These are phyloP conservation scores for Lasioglossum figueresi DNA, from an alignment of 2,888 invertebrate species.

Conservation along the genomic window DNA sequence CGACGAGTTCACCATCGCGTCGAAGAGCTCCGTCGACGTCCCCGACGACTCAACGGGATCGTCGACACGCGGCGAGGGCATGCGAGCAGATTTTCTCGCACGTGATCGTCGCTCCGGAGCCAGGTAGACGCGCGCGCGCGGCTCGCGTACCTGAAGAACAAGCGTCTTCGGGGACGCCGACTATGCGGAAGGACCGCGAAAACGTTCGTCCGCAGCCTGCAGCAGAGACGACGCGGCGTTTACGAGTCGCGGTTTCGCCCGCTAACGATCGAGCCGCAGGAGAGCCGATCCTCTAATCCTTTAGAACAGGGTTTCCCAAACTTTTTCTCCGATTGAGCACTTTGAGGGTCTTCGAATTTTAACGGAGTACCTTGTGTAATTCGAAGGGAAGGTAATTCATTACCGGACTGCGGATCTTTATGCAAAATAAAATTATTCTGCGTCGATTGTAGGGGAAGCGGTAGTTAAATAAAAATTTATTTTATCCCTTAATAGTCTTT, in stretches of 20 bases:
- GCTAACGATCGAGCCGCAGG: not conserved
- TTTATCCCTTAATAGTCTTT: too few relatives aligned
- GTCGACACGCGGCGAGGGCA: not conserved
- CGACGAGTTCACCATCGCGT: not conserved
- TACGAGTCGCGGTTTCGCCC: not conserved
- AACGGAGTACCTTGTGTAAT: too few relatives aligned
- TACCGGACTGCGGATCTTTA: too few relatives aligned
- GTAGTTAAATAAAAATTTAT: too few relatives aligned
- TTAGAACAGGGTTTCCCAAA: too few relatives aligned
- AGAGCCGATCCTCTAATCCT: not conserved
- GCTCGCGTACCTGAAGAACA: not conserved
- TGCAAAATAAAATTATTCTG: too few relatives aligned
- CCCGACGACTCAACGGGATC: not conserved
- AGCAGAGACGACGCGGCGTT: slow-evolving; percentile 22
- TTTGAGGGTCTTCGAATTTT: too few relatives aligned
- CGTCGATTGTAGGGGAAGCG: too few relatives aligned
- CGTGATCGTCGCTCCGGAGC: not conserved
- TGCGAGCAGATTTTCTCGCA: not conserved
- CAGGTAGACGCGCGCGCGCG: not conserved
- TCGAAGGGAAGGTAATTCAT: too few relatives aligned
- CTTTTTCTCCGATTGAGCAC: too few relatives aligned
- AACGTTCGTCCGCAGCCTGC: slow-evolving; percentile 44
- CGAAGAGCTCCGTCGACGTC: not conserved
- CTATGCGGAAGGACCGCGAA: not conserved
- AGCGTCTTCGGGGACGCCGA: not conserved